Base-by-base conservation (phyloP, 2,797 vertebrate genomes). In the Dallia pectoralis region DNA sequence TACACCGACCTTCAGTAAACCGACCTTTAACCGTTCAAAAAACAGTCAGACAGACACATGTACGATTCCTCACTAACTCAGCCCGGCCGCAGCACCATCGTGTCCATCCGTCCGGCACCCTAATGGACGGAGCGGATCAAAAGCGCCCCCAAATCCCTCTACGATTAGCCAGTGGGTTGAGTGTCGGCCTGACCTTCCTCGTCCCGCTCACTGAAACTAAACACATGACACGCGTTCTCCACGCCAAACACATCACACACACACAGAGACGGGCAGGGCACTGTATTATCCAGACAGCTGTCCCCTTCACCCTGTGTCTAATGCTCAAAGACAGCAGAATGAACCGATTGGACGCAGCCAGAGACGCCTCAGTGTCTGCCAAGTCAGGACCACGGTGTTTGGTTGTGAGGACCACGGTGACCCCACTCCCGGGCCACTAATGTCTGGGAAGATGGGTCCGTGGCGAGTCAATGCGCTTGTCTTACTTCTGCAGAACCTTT, bases 341-440 rank as follows among this genome's bases (percentile, higher is more conserved):
- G 84, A 88, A 90, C 87, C 74, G 81, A 90, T 89, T 89, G 71
- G 89, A 87, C 5, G 84, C 90, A 88, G 79, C 81, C 75, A 81
- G 79, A 73, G 76, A 81, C 84, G 79, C 66, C 70, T 72, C 84
- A 49, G 75, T 72, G 67, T 80, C 79, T 8, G 65, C n/a, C n/a
- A n/a, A n/a, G n/a, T n/a, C n/a, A 72, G 22, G 19, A 40, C 78
- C 74, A 70, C 12, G 11, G 64, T 70, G 79, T 36, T 3, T 8
- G 77, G 71, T 71, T 72, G 79, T 78, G 51, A 44, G 67, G 79
- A 83, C 51, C 72, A 76, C 53, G 77, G 86, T 84, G 85, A 87
- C 83, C 81, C 82, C 68, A 0, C 15, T 76, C 78, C 77, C 62
- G 48, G 25, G 70, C 71, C 79, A 73, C 40, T 48, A 49, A 70